Evolutionary conservation across 2,113 vertebrate genomes (phyloP).

Genomic region (Lepus timidus): DNA sequence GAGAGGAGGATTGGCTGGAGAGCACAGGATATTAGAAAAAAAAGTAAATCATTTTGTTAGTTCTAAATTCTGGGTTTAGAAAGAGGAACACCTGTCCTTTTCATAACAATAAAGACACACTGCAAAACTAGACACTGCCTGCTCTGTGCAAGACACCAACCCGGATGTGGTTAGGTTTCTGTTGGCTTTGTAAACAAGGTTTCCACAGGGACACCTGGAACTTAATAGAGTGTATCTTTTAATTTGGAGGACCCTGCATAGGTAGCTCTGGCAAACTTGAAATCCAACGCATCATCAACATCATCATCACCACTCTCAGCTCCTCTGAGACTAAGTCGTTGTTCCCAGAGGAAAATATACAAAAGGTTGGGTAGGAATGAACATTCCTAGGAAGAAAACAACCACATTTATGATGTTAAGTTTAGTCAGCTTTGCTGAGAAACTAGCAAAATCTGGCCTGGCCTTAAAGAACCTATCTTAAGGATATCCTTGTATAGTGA

Average conservation of each 20-base stretch:
- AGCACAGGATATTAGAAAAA: background rate
- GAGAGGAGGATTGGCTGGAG: background rate
- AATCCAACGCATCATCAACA: background rate
- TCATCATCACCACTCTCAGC: background rate
- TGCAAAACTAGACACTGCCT: background rate
- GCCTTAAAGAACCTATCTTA: background rate
- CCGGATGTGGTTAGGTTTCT: background rate
- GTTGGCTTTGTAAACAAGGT: background rate
- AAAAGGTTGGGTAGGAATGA: background rate
- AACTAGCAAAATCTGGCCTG: background rate
- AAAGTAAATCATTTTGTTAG: background rate
- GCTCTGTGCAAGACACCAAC: background rate
- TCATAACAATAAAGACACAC: background rate
- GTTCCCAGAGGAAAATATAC: background rate
- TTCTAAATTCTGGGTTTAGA: background rate
- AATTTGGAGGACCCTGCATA: background rate
- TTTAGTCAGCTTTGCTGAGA: background rate
- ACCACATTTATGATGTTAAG: background rate
- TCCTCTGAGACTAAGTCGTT: background rate
- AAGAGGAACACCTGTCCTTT: background rate
- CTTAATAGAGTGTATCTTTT: background rate
- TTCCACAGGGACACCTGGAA: background rate
- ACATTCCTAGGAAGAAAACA: background rate
- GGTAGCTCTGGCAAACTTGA: background rate
- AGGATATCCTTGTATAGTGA: background rate